Evolutionary conservation across 2,797 vertebrate genomes (phyloP).

Genomic region (Ctenopoma multispine): DNA sequence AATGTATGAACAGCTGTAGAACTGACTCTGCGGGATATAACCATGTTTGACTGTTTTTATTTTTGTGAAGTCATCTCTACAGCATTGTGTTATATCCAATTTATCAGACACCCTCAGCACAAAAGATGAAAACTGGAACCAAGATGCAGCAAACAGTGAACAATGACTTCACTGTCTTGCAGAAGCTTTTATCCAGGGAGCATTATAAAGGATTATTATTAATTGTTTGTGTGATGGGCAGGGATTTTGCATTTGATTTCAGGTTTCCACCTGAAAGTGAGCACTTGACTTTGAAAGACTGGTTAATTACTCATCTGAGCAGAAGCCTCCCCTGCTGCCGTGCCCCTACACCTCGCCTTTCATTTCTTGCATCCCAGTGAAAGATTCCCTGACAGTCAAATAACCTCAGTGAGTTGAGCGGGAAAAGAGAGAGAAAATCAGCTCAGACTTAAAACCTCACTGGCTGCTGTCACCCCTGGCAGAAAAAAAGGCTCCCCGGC

Average conservation of each 20-base stretch:
- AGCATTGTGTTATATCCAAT: neutral
- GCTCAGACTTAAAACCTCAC: constrained; percentile 75
- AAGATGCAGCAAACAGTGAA: constrained; percentile 48
- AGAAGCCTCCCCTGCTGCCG: constrained; percentile 12
- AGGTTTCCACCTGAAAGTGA: constrained; percentile 69
- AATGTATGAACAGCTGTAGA: neutral
- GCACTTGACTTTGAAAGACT: constrained; percentile 80
- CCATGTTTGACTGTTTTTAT: too few species aligned
- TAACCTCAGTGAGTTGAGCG: constrained; percentile 65
- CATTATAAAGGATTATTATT: constrained; percentile 17
- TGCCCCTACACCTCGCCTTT: constrained; percentile 66
- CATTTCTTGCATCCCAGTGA: constrained; percentile 76
- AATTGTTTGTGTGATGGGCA: constrained; percentile 57
- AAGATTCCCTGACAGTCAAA: constrained; percentile 80
- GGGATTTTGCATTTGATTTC: constrained; percentile 66
- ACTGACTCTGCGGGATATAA: neutral
- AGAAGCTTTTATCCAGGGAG: constrained; percentile 36
- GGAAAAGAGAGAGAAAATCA: constrained; percentile 60
- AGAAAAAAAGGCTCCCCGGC: constrained; percentile 49
- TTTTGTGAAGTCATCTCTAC: neutral
- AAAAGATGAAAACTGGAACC: neutral
- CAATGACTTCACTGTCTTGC: constrained; percentile 49
- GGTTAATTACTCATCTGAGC: constrained; percentile 78
- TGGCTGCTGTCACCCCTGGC: constrained; percentile 67
- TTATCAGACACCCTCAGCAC: constrained; percentile 15